Conservation (phyloP, 1,140 invertebrate genomes). For the Mya arenaria region DNA sequence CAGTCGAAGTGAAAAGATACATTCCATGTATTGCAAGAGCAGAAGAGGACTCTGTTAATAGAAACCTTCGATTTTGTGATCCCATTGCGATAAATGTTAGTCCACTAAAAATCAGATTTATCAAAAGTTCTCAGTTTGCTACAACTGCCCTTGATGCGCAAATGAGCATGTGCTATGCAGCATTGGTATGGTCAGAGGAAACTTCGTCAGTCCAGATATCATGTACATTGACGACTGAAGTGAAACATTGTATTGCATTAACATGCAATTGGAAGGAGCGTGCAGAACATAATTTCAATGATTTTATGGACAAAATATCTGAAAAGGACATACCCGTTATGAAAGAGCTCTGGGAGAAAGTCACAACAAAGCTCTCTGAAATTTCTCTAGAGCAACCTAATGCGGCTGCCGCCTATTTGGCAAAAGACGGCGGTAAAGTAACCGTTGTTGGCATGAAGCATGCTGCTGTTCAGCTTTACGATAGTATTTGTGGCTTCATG, state of each 20-base stretch:
- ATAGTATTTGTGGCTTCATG: constrained; percentile 10
- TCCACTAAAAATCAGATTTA: constrained; percentile 10
- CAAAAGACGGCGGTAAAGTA: not conserved
- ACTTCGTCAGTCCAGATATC: not conserved
- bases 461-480: not conserved
- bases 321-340: constrained; percentile 5
- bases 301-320: constrained; percentile 20
- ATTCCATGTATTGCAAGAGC: constrained; percentile 48
- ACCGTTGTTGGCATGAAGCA: constrained; percentile 18
- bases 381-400: constrained; percentile 17
- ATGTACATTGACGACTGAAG: constrained; percentile 4
- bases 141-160: not conserved
- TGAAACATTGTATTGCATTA: constrained; percentile 7
- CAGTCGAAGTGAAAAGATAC: constrained; percentile 43
- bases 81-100: constrained; percentile 16
- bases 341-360: constrained; percentile 39
- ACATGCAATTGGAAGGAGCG: constrained; percentile 28
- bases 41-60: constrained; percentile 26
- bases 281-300: not conserved
- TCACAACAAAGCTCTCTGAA: not conserved
- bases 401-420: not conserved
- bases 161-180: not conserved
- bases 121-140: constrained; percentile 15
- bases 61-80: not conserved
- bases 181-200: not conserved